phyloP scores from a whole-genome alignment of 2,113 vertebrate species.

The Collichthys lucidus region DNA sequence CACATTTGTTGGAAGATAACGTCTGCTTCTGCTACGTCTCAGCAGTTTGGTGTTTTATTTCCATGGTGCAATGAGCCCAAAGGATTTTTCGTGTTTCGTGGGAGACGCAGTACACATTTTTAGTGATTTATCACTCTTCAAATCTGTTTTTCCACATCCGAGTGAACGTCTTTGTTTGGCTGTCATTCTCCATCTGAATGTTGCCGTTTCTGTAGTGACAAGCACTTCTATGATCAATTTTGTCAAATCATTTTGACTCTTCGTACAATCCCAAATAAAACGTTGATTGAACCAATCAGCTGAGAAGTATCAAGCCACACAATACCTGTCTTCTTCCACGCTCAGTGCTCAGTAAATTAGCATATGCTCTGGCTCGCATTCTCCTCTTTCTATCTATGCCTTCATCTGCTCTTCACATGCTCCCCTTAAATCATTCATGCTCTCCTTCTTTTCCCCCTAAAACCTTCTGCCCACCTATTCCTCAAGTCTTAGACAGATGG shows the following conservation, averaged over 20 bases:
- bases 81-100: conserved; percentile 14
- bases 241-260: no score
- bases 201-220: not conserved
- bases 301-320: not conserved
- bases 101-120: conserved; percentile 13
- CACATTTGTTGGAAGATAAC: conserved; percentile 47
- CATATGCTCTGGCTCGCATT: conserved; percentile 53
- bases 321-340: conserved; percentile 7
- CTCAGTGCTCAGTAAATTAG: conserved; percentile 32
- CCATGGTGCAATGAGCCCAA: not conserved
- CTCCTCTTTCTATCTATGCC: conserved; percentile 60
- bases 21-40: conserved; percentile 30
- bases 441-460: conserved; percentile 33
- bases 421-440: conserved; percentile 71
- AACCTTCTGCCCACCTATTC: conserved; percentile 48
- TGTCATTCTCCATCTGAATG: conserved; percentile 5
- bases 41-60: conserved; percentile 29
- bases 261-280: not conserved
- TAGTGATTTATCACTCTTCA: conserved; percentile 26
- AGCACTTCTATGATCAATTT: conserved; percentile 3
- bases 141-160: conserved; percentile 16
- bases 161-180: conserved; percentile 13
- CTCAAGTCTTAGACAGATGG: conserved; percentile 43
- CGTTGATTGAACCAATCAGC: not conserved
- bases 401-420: conserved; percentile 62